A percentile compares a stretch with the other conserved stretches of the same genome.
Conservation (phyloP, 2,113 vertebrate genomes). For the Empidonax traillii region DNA sequence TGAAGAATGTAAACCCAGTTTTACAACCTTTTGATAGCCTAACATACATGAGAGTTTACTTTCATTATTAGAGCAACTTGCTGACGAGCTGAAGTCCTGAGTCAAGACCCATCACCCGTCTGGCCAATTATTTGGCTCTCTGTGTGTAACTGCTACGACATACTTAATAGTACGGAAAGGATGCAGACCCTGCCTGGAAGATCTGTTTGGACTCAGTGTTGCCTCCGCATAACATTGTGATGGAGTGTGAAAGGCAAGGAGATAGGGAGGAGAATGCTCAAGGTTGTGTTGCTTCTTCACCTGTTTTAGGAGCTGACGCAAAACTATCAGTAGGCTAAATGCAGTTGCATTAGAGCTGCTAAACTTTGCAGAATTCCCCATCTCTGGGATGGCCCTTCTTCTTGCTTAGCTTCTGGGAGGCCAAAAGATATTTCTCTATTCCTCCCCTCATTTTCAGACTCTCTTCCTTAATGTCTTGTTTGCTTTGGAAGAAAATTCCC, state of each 20-base stretch:
- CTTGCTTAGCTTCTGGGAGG: neutral
- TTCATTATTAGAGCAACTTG: neutral
- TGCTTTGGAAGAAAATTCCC: neutral
- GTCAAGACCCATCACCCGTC: neutral
- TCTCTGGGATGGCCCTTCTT: neutral
- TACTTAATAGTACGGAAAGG: neutral
- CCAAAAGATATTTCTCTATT: neutral
- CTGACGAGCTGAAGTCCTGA: neutral
- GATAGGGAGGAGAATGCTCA: neutral
- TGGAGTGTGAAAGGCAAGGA: neutral
- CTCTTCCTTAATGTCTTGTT: neutral
- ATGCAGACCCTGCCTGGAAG: neutral
- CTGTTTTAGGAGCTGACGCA: neutral
- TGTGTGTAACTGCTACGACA: neutral
- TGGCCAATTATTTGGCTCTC: neutral
- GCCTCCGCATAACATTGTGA: neutral
- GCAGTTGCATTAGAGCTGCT: neutral
- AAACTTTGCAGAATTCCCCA: neutral
- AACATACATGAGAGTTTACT: neutral
- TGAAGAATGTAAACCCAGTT: neutral
- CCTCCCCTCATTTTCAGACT: neutral
- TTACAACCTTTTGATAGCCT: neutral
- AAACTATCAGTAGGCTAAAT: neutral
- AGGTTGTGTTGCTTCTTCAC: neutral
- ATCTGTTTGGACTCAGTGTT: neutral